Evolutionary conservation across 2,113 vertebrate species (phyloP), one percentile per base, ranked within the genome.

Genomic region (Oostethus manadensis): DNA sequence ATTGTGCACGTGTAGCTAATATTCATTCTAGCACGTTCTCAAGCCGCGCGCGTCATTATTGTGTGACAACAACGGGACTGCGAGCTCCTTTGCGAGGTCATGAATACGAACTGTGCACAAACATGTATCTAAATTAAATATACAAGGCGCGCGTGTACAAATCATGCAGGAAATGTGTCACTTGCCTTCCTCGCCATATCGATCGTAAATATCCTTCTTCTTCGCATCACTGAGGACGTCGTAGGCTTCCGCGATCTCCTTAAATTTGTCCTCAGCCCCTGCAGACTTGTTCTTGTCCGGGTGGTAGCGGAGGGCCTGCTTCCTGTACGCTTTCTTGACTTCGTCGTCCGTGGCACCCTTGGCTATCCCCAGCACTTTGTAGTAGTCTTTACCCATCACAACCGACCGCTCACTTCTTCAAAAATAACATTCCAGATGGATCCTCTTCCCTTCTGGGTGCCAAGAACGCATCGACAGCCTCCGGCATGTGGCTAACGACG

Each of bases 191-290:
- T 96, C 94, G 56, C 94, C 94, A 51, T 81, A 93, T 59, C 92
- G 90, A 76, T 97, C 94, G 59, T 94, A 97, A 42, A 95, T 82
- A 22, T 96, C 94, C 67, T 88, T 92, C 72, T 97, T 97, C 81
- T 94, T 93, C 40, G 92, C 88, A 73, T 97, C 94, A 57, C 94
- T 94, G 48, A 97, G 91, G 15, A 97, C 94, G 58, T 96, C 94
- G 56, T 96, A 97, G 49, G 94, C 94, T 85, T 97, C 94, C 1
- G 94, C 94, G 14, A 96, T 89, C 83, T 96, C 94, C 77, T 96
- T 97, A 80, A 97, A 97, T 67, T 92, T 92, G 61, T 96, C 94
- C 79, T 96, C 94, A 1, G 94, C 92, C 18, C 91, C 92, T 0
- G 93, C 79, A 4, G 93, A 90, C 83, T 94, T 94, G 88, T 96